A percentile compares a stretch with the other conserved stretches of the same genome.
Conservation (phyloP, 2,113 vertebrate species). For the Fregetta grallaria region DNA sequence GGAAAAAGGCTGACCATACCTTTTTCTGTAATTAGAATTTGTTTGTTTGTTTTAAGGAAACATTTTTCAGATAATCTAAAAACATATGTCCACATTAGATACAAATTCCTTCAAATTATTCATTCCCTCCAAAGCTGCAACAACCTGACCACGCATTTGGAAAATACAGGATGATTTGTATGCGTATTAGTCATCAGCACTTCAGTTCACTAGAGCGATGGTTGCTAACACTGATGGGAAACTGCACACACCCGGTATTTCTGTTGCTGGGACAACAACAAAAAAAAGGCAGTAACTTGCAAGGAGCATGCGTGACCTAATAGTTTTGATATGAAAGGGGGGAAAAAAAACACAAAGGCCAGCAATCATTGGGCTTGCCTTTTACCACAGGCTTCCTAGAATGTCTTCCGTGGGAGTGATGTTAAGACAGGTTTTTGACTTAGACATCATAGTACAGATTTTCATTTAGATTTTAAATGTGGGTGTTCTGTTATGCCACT, state of each 20-base stretch:
- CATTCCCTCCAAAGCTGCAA: background rate
- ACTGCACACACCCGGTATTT: background rate
- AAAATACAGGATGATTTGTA: background rate
- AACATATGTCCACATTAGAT: background rate
- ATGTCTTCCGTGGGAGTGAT: background rate
- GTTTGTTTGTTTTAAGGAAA: background rate
- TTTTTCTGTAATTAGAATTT: background rate
- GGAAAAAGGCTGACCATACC: background rate
- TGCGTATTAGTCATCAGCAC: background rate
- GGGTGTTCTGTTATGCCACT: background rate
- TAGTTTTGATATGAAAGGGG: conserved; percentile 11
- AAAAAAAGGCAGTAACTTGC: background rate
- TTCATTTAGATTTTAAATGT: background rate
- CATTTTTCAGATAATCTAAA: background rate
- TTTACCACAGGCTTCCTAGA: background rate
- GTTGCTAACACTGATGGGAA: background rate
- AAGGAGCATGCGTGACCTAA: background rate
- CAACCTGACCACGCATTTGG: background rate
- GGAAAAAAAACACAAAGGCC: background rate
- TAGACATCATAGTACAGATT: background rate
- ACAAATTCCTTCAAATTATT: background rate
- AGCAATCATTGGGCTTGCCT: background rate
- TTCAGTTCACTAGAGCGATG: background rate
- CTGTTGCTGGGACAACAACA: background rate
- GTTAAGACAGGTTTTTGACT: background rate